A percentile compares a stretch with the other conserved stretches of the same genome.
Conservation (phyloP, 2,113 vertebrate species). For the Syrrhaptes paradoxus region DNA sequence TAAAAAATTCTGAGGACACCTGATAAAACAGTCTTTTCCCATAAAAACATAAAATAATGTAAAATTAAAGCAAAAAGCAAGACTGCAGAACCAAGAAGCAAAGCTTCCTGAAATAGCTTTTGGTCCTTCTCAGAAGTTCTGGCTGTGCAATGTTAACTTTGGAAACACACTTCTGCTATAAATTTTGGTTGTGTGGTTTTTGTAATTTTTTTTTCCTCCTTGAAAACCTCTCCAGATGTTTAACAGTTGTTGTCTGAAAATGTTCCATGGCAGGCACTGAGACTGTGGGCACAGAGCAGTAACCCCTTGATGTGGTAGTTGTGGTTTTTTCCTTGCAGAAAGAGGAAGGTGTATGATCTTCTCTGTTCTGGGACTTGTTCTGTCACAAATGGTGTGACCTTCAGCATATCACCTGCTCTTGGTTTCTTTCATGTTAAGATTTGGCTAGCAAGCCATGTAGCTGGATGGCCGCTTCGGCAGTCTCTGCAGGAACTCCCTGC, state of each 20-base stretch:
- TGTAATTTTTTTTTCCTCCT: neutral
- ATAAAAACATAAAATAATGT: slow-evolving; percentile 15
- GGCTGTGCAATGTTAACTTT: slow-evolving; percentile 48
- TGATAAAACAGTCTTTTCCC: slow-evolving; percentile 34
- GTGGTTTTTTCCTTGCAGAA: slow-evolving; percentile 31
- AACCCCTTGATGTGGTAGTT: slow-evolving; percentile 40
- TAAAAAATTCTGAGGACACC: neutral
- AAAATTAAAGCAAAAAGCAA: neutral
- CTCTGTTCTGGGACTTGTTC: neutral
- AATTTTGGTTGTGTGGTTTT: slow-evolving; percentile 56
- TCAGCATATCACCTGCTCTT: slow-evolving; percentile 20
- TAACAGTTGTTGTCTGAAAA: slow-evolving; percentile 51
- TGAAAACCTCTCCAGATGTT: slow-evolving; percentile 66
- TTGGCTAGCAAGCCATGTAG: neutral
- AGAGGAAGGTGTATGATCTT: slow-evolving; percentile 13
- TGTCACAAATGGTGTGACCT: slow-evolving; percentile 28
- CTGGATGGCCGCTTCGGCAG: neutral
- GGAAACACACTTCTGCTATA: slow-evolving; percentile 56
- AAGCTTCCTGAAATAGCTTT: slow-evolving; percentile 42
- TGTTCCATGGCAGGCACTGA: slow-evolving; percentile 40
- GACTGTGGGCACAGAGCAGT: neutral
- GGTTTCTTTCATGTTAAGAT: neutral
- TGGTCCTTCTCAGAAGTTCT: slow-evolving; percentile 25
- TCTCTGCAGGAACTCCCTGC: neutral
- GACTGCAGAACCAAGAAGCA: neutral